Evolutionary conservation across 2,888 invertebrate species (phyloP).

Genomic region (Fragum fragum): DNA sequence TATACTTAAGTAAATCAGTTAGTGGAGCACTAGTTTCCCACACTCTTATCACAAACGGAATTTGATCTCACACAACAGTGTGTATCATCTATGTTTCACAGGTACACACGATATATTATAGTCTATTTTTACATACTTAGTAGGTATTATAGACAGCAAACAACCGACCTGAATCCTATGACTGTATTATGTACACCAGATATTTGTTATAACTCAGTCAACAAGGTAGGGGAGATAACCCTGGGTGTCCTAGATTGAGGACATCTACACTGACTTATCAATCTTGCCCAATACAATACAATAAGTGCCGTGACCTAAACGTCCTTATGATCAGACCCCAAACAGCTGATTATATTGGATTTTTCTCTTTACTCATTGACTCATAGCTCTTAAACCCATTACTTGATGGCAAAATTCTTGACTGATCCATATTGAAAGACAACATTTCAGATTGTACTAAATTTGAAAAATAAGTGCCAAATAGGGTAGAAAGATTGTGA

Average conservation of each 20-base stretch:
- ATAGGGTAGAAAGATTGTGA: too few species aligned
- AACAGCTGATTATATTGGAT: background rate
- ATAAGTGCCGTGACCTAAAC: background rate
- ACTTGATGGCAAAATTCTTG: background rate
- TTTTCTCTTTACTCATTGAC: background rate
- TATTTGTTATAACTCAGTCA: background rate
- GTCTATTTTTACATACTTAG: slow-evolving; percentile 22
- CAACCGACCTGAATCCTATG: background rate
- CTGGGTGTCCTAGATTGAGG: background rate
- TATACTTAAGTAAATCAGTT: background rate
- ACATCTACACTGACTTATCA: slow-evolving; percentile 8
- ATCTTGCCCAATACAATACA: background rate
- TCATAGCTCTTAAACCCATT: background rate
- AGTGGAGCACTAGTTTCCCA: background rate
- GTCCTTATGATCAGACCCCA: background rate
- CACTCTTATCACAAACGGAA: slow-evolving; percentile 13
- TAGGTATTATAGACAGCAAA: background rate
- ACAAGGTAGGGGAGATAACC: slow-evolving; percentile 3
- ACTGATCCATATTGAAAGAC: too few species aligned
- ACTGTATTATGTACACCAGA: too few species aligned
- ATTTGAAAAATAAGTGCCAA: too few species aligned
- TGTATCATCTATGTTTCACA: slow-evolving; percentile 10
- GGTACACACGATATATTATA: slow-evolving; percentile 9
- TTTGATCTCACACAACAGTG: background rate
- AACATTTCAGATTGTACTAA: too few species aligned